A percentile compares a stretch with the other conserved stretches of the same genome.
Evolutionary conservation across 2,888 invertebrate genomes (phyloP).

Genomic region (Melanostoma scalare): DNA sequence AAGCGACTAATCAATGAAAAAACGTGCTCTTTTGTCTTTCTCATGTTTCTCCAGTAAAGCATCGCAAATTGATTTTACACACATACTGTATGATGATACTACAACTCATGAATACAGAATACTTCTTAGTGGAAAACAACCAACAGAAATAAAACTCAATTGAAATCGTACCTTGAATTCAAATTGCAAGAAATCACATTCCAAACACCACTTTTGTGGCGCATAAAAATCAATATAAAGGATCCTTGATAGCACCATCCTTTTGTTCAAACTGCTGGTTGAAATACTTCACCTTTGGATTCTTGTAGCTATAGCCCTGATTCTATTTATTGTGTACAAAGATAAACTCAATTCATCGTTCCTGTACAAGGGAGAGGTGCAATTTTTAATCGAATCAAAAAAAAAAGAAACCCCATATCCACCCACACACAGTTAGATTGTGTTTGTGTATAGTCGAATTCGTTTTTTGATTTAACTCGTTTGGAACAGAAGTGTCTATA

Average conservation of each 20-base stretch:
- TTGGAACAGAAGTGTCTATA: conserved; percentile 4
- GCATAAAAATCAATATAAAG: conserved; percentile 59
- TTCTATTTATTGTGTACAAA: conserved; percentile 57
- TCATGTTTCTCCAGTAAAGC: conserved; percentile 5
- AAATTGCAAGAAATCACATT: conserved; percentile 66
- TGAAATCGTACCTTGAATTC: conserved; percentile 68
- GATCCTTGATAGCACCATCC: conserved; percentile 27
- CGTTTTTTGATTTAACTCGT: conserved; percentile 45
- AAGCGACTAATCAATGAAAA: conserved; percentile 33
- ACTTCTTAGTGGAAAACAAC: conserved; percentile 21
- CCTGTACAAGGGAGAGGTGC: conserved; percentile 38
- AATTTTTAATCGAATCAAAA: conserved; percentile 66
- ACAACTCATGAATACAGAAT: conserved; percentile 57
- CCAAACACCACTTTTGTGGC: conserved; percentile 64
- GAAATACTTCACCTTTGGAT: conserved; percentile 34
- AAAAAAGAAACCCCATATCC: conserved; percentile 24
- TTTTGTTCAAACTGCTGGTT: conserved; percentile 20
- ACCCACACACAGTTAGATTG: conserved; percentile 23
- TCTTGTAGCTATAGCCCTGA: conserved; percentile 47
- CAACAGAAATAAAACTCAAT: conserved; percentile 55
- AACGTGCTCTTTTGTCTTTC: conserved; percentile 31
- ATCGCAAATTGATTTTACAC: conserved; percentile 51
- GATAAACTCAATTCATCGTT: conserved; percentile 24
- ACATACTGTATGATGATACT: conserved; percentile 19
- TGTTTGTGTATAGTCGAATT: not conserved